Evolutionary conservation across 37 sponge, comb jelly and placozoan species (phyloP), one percentile per base, ranked within the genome.

Genomic region (Haliclona indistincta): DNA sequence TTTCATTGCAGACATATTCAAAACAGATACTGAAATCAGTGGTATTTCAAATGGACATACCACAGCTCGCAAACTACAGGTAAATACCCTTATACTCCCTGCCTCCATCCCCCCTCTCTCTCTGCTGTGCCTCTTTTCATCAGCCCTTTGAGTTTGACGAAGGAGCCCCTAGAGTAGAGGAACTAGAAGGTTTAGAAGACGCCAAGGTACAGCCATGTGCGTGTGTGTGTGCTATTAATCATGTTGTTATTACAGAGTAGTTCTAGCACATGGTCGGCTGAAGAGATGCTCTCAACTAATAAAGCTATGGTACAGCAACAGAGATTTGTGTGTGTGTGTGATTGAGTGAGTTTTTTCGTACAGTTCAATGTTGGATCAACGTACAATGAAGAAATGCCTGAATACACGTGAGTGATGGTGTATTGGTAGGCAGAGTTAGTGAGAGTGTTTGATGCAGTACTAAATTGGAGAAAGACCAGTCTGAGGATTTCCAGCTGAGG

Each of bases 381-480:
- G n/a, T 89, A 63, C 29, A 76, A 81, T 51, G 66, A 70, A 47
- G 74, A 78, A 1, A 52, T 91, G 74, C 23, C 63, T 28, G 70
- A 78, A 28, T 91, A 85, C 75, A 85, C 87, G 91, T 91, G 56
- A 68, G 87, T 86, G 1, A 51, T 3, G 38, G 43, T 35, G 65
- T 75, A 11, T 10, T 20, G 22, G 11, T 7, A 41, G 6, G 25
- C 7, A 20, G 13, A 29, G 19, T 32, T 49, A 33, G 17, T 25
- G 54, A n/a, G n/a, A n/a, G n/a, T n/a, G n/a, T n/a, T n/a, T 71
- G 56, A 36, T 6, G 32, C 69, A 89, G 89, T 62, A 89, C 89
- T 34, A 26, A 72, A 22, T 71, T 89, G 58, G 52, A 63, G 17
- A 26, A 56, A 4, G 22, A 58, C 0, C 67, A 89, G 60, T 69